Conservation (phyloP, 1,140 invertebrate species). For the Procambarus clarkii region DNA sequence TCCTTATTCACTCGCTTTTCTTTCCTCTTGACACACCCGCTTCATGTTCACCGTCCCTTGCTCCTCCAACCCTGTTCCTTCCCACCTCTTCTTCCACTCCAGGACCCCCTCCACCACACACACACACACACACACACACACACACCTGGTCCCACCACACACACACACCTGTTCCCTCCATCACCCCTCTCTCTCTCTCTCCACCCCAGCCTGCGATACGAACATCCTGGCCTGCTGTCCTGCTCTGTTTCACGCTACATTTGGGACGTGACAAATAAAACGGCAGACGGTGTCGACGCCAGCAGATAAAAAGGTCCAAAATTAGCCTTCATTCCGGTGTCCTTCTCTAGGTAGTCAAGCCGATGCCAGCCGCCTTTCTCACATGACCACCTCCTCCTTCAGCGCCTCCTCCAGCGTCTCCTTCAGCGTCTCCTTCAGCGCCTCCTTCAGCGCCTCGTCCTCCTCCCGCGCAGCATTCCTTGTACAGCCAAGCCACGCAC, state of each 20-base stretch:
- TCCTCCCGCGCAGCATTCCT: background rate
- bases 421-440: background rate
- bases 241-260: conserved; percentile 58
- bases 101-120: background rate
- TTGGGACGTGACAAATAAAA: conserved; percentile 62
- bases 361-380: conserved; percentile 4
- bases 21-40: background rate
- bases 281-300: conserved; percentile 48
- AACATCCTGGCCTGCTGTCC: conserved; percentile 27
- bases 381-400: background rate
- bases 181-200: background rate
- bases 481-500: no score
- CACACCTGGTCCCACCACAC: background rate
- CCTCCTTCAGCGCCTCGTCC: background rate
- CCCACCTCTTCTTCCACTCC: background rate
- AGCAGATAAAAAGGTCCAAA: conserved; percentile 59
- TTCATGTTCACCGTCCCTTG: background rate
- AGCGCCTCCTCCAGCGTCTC: background rate
- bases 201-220: background rate
- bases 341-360: conserved; percentile 32
- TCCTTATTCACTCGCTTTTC: background rate
- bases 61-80: background rate
- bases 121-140: background rate
- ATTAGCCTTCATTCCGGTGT: conserved; percentile 63
- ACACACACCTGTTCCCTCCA: background rate